Base-by-base conservation (phyloP, 2,888 invertebrate genomes). In the Cosmia pyralina region DNA sequence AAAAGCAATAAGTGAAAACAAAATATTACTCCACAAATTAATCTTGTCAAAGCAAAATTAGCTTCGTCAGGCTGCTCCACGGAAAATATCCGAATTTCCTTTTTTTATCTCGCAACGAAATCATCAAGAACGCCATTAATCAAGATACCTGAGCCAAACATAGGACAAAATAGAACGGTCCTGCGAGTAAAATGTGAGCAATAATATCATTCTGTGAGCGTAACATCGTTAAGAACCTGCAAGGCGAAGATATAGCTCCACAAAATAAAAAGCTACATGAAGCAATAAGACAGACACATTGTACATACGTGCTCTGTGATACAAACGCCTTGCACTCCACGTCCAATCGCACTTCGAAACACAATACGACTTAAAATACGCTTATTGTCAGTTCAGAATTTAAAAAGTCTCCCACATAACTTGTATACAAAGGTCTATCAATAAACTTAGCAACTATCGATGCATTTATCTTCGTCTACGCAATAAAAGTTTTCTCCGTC, bases 271-370 rank as follows among this genome's bases (percentile, higher is more conserved):
- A 88, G 88, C 84, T 86, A 88, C 85, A 89, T 86, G 83, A 88
- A 88, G 85, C 88, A 89, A 90, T 90, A 91, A 92, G 87, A 87
- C 84, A 90, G 89, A 92, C 86, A 90, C 83, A 92, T 91, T 82
- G 88, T 93, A 93, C 93, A 88, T 93, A 94, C 94, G 93, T 93
- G 92, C 87, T 89, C 83, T 80, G 88, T 73, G 77, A 88, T 76
- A 87, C 85, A 86, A 90, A 80, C 81, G 80, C 69, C 83, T 76
- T 85, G 83, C 86, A 87, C 81, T 82, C 69, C 71, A 73, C 68
- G 63, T 72, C 73, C 75, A 75, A 77, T 82, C 78, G 77, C 88
- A 86, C 85, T 81, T 77, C 48, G 65, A 81, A 85, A 86, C 82
- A 88, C 83, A 87, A 88, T 86, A 88, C 77, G 82, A 88, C 86